Conservation (phyloP, 2,113 vertebrate genomes). For the Pelecanoides urinatrix region DNA sequence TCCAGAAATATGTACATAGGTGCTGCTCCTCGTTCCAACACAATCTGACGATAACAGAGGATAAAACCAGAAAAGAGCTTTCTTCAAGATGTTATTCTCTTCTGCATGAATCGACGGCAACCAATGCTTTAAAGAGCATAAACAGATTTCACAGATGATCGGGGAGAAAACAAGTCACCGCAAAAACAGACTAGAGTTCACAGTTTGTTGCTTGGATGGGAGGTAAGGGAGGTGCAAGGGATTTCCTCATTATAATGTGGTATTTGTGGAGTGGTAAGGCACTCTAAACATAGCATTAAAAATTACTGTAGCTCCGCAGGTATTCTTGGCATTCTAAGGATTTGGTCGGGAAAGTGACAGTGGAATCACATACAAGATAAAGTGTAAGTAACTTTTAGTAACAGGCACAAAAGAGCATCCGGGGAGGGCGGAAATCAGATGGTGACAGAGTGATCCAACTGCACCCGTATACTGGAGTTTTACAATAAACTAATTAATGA, state of each 20-base stretch:
- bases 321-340: neutral
- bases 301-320: neutral
- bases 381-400: neutral
- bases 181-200: neutral
- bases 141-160: neutral
- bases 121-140: neutral
- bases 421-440: neutral
- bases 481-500: neutral
- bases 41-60: neutral
- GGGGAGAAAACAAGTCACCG: neutral
- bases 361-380: neutral
- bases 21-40: accelerated
- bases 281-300: neutral
- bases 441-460: neutral
- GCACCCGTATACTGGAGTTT: neutral
- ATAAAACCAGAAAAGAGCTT: neutral
- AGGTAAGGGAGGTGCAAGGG: neutral
- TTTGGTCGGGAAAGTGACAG: neutral
- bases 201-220: neutral
- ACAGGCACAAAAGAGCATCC: neutral
- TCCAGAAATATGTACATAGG: accelerated
- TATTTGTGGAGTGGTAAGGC: neutral
- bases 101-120: neutral
- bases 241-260: neutral
- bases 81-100: neutral